Evolutionary conservation across 64 coral and sea anemone species (phyloP).

Genomic region (Catalaphyllia jardinei): DNA sequence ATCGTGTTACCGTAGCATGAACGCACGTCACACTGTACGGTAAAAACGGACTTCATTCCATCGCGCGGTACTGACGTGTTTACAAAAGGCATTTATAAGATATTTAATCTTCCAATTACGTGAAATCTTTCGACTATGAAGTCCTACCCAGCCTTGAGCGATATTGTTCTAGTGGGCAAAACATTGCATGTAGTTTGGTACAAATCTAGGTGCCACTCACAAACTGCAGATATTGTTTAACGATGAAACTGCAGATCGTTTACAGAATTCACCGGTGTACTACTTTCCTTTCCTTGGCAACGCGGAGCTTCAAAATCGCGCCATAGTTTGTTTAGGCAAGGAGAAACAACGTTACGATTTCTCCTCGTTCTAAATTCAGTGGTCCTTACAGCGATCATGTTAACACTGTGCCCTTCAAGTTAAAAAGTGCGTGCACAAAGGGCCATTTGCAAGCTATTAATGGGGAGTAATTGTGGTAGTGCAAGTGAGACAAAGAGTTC

Average conservation of each 20-base stretch:
- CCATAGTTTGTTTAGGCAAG: background rate
- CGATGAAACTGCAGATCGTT: background rate
- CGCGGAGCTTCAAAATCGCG: background rate
- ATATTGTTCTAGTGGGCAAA: background rate
- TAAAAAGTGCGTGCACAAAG: background rate
- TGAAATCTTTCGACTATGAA: background rate
- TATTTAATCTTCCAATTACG: slow-evolving; percentile 15
- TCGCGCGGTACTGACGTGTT: background rate
- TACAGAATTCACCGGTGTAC: no score
- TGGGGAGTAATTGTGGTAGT: background rate
- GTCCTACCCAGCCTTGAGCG: background rate
- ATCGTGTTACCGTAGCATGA: background rate
- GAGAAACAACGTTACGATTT: background rate
- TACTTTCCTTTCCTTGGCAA: background rate
- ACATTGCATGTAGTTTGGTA: background rate
- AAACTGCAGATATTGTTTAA: background rate
- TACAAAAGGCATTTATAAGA: slow-evolving; percentile 10
- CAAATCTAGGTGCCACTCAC: background rate
- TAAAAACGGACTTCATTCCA: no score
- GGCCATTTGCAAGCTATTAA: slow-evolving; percentile 8
- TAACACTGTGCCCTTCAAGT: background rate
- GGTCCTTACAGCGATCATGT: background rate
- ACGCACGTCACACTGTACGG: background rate
- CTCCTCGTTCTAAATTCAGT: background rate
- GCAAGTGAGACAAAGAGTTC: background rate